These are phyloP conservation scores for Drosophila multiciliata DNA, from an alignment of 2,888 invertebrate species.

Conservation along the genomic window DNA sequence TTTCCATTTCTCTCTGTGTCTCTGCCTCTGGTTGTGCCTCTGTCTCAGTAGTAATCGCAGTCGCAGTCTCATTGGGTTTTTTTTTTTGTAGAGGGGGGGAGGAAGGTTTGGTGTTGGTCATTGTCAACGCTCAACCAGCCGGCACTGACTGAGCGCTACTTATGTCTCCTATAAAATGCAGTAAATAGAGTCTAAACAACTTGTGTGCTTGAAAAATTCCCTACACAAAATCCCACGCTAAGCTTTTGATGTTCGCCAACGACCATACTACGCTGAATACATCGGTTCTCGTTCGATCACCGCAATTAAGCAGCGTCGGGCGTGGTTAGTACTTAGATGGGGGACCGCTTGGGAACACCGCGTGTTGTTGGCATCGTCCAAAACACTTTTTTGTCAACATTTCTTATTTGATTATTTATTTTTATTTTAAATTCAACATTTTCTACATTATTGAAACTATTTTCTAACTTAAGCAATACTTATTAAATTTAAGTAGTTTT, in stretches of 20 bases:
- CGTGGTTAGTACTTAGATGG: slow-evolving; percentile 51
- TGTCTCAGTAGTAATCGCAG: not conserved
- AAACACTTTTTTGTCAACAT: not conserved
- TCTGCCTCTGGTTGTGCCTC: slow-evolving; percentile 14
- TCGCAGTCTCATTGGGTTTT: not conserved
- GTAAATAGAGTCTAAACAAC: not conserved
- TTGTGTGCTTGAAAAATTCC: not conserved
- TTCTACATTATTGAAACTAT: not conserved
- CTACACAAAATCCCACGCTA: not conserved
- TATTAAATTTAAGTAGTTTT: not conserved
- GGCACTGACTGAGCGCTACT: slow-evolving; percentile 6
- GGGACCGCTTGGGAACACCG: slow-evolving; percentile 55
- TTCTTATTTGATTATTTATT: not conserved
- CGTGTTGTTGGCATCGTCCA: slow-evolving; percentile 43
- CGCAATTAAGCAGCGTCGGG: slow-evolving; percentile 51
- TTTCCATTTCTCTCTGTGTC: slow-evolving; percentile 33
- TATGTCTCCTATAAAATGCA: slow-evolving; percentile 7
- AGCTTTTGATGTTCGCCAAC: not conserved
- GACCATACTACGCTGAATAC: slow-evolving; percentile 30
- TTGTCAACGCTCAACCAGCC: slow-evolving; percentile 8
- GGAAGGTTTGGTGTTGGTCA: not conserved
- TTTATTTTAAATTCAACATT: not conserved
- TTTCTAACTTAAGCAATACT: not conserved
- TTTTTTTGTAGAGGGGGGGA: too few relatives aligned
- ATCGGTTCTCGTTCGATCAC: slow-evolving; percentile 50